phyloP scores from a whole-genome alignment of 2,113 vertebrate genomes.

The Pyrgilauda ruficollis region DNA sequence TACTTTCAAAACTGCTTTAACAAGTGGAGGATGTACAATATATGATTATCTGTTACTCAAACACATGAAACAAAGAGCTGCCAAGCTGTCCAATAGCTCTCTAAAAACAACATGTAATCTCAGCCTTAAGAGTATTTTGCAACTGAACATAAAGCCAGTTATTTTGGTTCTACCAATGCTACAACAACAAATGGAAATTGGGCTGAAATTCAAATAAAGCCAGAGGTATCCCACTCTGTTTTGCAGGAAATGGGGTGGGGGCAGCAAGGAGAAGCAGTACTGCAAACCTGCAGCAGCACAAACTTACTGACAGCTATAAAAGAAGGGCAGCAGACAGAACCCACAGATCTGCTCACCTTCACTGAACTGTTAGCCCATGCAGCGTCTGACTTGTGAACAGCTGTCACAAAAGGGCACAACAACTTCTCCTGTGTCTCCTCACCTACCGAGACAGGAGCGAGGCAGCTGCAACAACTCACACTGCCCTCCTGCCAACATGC shows the following conservation, averaged over 20 bases:
- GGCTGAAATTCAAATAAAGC: background rate
- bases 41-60: background rate
- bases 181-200: background rate
- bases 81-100: background rate
- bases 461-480: background rate
- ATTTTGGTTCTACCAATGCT: background rate
- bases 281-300: background rate
- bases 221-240: background rate
- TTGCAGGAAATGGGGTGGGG: too few species aligned
- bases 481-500: background rate
- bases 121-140: background rate
- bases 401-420: background rate
- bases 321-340: background rate
- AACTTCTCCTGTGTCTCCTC: background rate
- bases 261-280: background rate
- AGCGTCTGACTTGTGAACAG: background rate
- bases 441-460: background rate
- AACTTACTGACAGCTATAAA: background rate
- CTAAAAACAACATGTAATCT: background rate
- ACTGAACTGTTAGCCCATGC: background rate
- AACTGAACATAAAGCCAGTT: background rate
- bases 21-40: background rate
- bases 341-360: background rate
- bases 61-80: background rate
- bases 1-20: background rate